phyloP scores from a whole-genome alignment of 2,888 invertebrate genomes.

The Aromia moschata region DNA sequence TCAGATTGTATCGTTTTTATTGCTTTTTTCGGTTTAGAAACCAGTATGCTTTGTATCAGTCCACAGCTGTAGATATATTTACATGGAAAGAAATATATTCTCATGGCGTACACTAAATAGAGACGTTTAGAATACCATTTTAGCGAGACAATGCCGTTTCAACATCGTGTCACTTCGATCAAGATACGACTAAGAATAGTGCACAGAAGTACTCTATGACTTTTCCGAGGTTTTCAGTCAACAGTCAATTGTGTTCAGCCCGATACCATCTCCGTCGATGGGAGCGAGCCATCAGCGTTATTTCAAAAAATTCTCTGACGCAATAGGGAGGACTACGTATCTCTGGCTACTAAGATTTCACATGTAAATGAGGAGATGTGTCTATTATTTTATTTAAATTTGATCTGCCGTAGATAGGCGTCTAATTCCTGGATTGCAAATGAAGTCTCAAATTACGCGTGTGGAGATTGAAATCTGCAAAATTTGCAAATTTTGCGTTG shows the following conservation, averaged over 20 bases:
- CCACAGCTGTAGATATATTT: not conserved
- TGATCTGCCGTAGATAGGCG: too few species aligned
- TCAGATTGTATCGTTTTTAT: too few species aligned
- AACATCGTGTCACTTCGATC: slow-evolving; percentile 36
- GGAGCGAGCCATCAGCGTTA: slow-evolving; percentile 22
- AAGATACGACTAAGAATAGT: slow-evolving; percentile 9
- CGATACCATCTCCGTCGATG: slow-evolving; percentile 29
- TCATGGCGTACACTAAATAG: slow-evolving; percentile 9
- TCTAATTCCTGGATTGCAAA: too few species aligned
- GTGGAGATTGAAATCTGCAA: too few species aligned
- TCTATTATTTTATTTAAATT: too few species aligned
- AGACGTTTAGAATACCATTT: slow-evolving; percentile 18
- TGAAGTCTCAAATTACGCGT: too few species aligned
- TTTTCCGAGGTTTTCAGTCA: slow-evolving; percentile 22
- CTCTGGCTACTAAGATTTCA: too few species aligned
- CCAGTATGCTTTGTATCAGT: too few species aligned
- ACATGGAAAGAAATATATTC: slow-evolving; percentile 8
- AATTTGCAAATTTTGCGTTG: too few species aligned
- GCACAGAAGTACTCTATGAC: slow-evolving; percentile 2
- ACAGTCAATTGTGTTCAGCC: slow-evolving; percentile 28
- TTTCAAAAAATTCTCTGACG: slow-evolving; percentile 4
- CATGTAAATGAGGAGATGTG: too few species aligned
- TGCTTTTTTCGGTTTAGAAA: too few species aligned
- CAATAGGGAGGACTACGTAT: not conserved
- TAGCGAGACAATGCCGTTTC: slow-evolving; percentile 38